Evolutionary conservation across 92 coral and sea anemone species (phyloP).

Genomic region (Palythoa grandis): DNA sequence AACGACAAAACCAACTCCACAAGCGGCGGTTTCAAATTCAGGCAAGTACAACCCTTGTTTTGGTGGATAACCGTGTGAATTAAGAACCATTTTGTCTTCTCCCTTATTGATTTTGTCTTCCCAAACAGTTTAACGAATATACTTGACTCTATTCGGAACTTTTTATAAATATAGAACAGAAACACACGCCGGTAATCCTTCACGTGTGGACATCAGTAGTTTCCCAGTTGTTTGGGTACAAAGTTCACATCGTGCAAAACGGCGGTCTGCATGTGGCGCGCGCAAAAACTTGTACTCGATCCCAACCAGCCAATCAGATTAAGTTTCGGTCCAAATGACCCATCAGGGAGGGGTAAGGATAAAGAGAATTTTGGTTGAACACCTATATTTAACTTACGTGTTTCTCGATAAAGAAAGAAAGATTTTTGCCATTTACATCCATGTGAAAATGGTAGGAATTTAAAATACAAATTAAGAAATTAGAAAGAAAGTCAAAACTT

Average conservation of each 20-base stretch:
- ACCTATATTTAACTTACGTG: too few species aligned
- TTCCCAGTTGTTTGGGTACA: conserved; percentile 29
- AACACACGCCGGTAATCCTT: neutral
- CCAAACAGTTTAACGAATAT: neutral
- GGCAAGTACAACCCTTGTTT: conserved; percentile 92
- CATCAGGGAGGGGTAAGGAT: too few species aligned
- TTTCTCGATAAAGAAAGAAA: too few species aligned
- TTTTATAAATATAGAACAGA: neutral
- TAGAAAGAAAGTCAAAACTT: too few species aligned
- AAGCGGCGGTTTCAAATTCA: conserved; percentile 85
- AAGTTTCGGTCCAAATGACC: neutral
- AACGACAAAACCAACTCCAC: conserved; percentile 97
- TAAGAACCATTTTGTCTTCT: conserved; percentile 67
- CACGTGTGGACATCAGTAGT: neutral
- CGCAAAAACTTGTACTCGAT: neutral
- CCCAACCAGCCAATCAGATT: conserved; percentile 13
- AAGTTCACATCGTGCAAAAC: conserved; percentile 19
- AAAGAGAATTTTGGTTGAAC: too few species aligned
- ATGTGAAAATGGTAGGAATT: too few species aligned
- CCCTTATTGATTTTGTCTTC: neutral
- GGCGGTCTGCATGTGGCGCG: neutral
- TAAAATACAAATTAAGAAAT: too few species aligned
- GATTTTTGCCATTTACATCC: too few species aligned
- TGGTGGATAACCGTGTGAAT: conserved; percentile 73
- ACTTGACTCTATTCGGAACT: neutral